phyloP scores from a whole-genome alignment of 2,113 vertebrate species.

The Aegithalos caudatus region DNA sequence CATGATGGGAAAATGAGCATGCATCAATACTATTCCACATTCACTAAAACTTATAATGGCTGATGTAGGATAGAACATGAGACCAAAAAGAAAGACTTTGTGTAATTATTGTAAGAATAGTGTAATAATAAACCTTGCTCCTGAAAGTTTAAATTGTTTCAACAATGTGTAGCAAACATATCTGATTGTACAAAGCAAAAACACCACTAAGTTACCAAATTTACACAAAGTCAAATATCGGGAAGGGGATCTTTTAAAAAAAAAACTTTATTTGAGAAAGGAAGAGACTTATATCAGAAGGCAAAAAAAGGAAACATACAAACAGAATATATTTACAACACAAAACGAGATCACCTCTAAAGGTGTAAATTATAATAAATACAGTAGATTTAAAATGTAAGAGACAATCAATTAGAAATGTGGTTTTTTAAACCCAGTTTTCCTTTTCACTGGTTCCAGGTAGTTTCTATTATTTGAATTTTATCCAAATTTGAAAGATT shows the following conservation, averaged over 20 bases:
- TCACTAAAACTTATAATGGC: slow-evolving; percentile 41
- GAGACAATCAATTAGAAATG: slow-evolving; percentile 76
- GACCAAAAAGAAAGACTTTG: slow-evolving; percentile 62
- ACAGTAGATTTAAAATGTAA: slow-evolving; percentile 85
- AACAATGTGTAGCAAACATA: slow-evolving; percentile 45
- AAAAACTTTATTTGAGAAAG: slow-evolving; percentile 95
- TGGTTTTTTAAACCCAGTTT: slow-evolving; percentile 74
- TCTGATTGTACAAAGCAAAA: slow-evolving; percentile 58
- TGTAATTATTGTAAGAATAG: slow-evolving; percentile 65
- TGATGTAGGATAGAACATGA: slow-evolving; percentile 52
- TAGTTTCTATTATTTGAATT: slow-evolving; percentile 70
- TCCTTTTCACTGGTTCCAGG: slow-evolving; percentile 77
- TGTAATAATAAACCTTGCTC: slow-evolving; percentile 48
- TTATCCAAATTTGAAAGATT: slow-evolving; percentile 64
- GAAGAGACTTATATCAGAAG: slow-evolving; percentile 90
- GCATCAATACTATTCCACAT: slow-evolving; percentile 39
- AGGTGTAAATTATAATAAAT: slow-evolving; percentile 86
- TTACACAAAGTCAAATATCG: slow-evolving; percentile 81
- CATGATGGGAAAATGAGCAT: slow-evolving; percentile 57
- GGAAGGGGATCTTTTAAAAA: slow-evolving; percentile 84
- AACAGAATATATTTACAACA: slow-evolving; percentile 91
- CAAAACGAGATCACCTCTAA: slow-evolving; percentile 81
- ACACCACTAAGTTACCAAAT: slow-evolving; percentile 66
- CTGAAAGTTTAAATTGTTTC: slow-evolving; percentile 59
- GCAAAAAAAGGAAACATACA: slow-evolving; percentile 87